Conservation (phyloP, 2,888 invertebrate genomes). For the Agrotis exclamationis region DNA sequence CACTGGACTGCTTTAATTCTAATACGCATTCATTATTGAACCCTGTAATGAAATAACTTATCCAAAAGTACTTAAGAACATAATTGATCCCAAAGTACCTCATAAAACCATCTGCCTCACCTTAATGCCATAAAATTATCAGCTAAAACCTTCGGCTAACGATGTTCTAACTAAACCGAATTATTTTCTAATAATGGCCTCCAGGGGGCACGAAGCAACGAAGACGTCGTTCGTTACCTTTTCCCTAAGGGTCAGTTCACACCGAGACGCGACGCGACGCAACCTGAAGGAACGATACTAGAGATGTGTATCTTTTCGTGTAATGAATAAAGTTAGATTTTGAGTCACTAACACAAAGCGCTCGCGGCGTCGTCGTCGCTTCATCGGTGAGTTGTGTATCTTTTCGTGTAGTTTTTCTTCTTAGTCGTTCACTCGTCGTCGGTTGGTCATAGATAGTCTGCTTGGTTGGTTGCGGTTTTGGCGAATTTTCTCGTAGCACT, state of each 20-base stretch:
- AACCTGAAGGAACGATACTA: too few relatives aligned
- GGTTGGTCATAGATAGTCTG: too few relatives aligned
- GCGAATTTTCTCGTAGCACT: too few relatives aligned
- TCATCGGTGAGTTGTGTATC: too few relatives aligned
- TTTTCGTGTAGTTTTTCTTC: too few relatives aligned
- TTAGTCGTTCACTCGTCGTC: too few relatives aligned
- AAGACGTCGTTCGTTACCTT: conserved; percentile 17
- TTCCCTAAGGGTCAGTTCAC: neutral
- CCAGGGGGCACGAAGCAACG: conserved; percentile 8
- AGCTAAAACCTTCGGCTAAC: conserved; percentile 25
- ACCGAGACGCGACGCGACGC: too few relatives aligned
- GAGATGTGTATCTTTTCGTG: too few relatives aligned
- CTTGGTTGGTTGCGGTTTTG: too few relatives aligned
- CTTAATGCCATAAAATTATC: conserved; percentile 29
- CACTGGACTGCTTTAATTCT: neutral
- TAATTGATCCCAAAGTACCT: conserved; percentile 23
- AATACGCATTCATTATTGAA: neutral
- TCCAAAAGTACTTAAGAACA: neutral
- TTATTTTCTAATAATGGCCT: conserved; percentile 45
- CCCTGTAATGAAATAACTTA: neutral
- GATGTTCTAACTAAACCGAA: conserved; percentile 23
- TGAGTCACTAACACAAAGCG: too few relatives aligned
- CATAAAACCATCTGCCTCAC: conserved; percentile 11
- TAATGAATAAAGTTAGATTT: too few relatives aligned
- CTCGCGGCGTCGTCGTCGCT: too few relatives aligned